These are phyloP conservation scores for Athripsodes cinereus DNA, from an alignment of 2,888 invertebrate genomes.

Conservation along the genomic window DNA sequence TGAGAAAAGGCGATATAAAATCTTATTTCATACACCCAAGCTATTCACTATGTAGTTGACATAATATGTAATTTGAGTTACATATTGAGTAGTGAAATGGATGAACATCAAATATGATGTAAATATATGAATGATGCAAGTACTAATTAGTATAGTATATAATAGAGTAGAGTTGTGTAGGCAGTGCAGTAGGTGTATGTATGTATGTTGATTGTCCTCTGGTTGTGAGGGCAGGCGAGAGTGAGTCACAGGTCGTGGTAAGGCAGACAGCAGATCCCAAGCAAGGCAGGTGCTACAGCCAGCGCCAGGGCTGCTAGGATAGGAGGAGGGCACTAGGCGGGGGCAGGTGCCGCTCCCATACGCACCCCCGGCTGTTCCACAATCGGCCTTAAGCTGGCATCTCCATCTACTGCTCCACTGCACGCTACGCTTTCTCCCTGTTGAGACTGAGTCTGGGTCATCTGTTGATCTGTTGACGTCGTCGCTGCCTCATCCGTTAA, in stretches of 20 bases:
- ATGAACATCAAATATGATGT: too few species aligned
- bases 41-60: too few species aligned
- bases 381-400: conserved; percentile 24
- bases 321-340: conserved; percentile 27
- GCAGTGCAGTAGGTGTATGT: not conserved
- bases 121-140: too few species aligned
- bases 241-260: conserved; percentile 26
- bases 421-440: conserved; percentile 8
- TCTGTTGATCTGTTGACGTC: conserved; percentile 40
- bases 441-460: not conserved
- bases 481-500: conserved; percentile 48
- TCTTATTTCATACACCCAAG: too few species aligned
- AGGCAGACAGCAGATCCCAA: conserved; percentile 27
- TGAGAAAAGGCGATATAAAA: too few species aligned
- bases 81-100: too few species aligned
- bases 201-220: not conserved
- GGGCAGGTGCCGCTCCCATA: conserved; percentile 18
- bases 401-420: conserved; percentile 21
- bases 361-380: conserved; percentile 26
- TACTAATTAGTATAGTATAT: not conserved
- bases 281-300: conserved; percentile 24
- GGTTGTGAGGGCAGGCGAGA: not conserved
- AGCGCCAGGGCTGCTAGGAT: conserved; percentile 23
- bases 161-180: not conserved
- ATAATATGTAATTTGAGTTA: too few species aligned